Percentiles rank a stretch among this genome's conserved stretches.
phyloP scores from a whole-genome alignment of 2,888 invertebrate species.

The Nomada fabriciana region DNA sequence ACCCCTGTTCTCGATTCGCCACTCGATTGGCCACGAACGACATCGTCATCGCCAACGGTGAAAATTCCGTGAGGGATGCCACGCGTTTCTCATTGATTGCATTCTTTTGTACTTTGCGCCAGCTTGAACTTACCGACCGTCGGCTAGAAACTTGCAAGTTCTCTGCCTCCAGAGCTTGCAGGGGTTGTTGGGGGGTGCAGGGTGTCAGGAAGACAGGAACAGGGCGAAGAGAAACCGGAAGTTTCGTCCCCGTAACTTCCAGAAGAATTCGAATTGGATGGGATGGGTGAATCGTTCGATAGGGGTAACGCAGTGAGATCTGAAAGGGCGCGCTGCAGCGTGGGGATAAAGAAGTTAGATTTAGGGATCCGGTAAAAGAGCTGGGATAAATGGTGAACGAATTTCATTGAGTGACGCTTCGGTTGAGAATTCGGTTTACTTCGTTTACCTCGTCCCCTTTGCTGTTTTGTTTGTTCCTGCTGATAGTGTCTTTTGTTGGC shows the following conservation, averaged over 20 bases:
- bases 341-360: slow-evolving; percentile 52
- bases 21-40: background rate
- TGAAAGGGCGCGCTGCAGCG: background rate
- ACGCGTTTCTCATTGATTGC: slow-evolving; percentile 22
- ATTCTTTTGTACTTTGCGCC: slow-evolving; percentile 66
- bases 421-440: slow-evolving; percentile 19
- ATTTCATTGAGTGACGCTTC: slow-evolving; percentile 61
- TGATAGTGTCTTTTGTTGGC: background rate
- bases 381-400: slow-evolving; percentile 57
- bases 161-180: background rate
- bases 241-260: slow-evolving; percentile 23
- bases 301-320: background rate
- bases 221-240: background rate
- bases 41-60: background rate
- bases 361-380: slow-evolving; percentile 57
- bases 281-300: slow-evolving; percentile 9
- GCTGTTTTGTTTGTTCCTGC: background rate
- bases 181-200: background rate
- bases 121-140: slow-evolving; percentile 64
- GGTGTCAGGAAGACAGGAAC: background rate
- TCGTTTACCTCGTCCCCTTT: background rate
- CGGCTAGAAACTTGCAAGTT: slow-evolving; percentile 13
- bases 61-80: slow-evolving; percentile 19
- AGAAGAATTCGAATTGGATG: background rate
- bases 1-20: background rate